A percentile compares a stretch with the other conserved stretches of the same genome.
Evolutionary conservation across 1,140 invertebrate genomes (phyloP).

Genomic region (Pseudomyrmex flavicornis): DNA sequence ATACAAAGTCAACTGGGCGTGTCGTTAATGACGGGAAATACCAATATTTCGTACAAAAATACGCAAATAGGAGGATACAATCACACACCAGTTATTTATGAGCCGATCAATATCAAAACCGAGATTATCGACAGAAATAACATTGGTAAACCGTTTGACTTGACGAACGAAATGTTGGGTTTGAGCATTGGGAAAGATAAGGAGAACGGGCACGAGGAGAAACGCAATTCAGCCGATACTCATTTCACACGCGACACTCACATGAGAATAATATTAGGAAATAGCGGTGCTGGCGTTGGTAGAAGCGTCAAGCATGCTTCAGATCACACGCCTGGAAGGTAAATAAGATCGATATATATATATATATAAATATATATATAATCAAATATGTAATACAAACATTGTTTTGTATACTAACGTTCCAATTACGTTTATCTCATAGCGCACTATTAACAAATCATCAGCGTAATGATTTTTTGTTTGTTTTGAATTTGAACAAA

Average conservation of each 20-base stretch:
- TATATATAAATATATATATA: background rate
- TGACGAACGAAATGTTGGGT: slow-evolving; percentile 84
- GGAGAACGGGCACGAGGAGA: slow-evolving; percentile 79
- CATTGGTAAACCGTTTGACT: slow-evolving; percentile 80
- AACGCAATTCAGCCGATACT: slow-evolving; percentile 84
- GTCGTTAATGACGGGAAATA: slow-evolving; percentile 80
- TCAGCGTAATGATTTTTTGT: slow-evolving; percentile 8
- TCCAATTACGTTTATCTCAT: slow-evolving; percentile 9
- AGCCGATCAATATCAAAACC: slow-evolving; percentile 83
- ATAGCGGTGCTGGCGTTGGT: slow-evolving; percentile 84
- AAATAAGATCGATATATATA: slow-evolving; percentile 29
- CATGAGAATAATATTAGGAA: slow-evolving; percentile 95
- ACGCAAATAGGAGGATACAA: slow-evolving; percentile 79
- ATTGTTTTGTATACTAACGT: slow-evolving; percentile 14
- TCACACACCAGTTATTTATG: slow-evolving; percentile 82
- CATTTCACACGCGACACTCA: slow-evolving; percentile 95
- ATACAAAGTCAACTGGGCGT: slow-evolving; percentile 83
- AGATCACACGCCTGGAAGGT: slow-evolving; percentile 82
- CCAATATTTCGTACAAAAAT: slow-evolving; percentile 81
- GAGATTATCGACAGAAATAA: slow-evolving; percentile 81
- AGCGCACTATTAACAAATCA: slow-evolving; percentile 18
- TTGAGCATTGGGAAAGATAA: slow-evolving; percentile 79
- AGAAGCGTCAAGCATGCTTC: slow-evolving; percentile 84
- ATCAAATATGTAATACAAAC: background rate
- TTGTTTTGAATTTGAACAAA: background rate